Evolutionary conservation across 2,113 vertebrate genomes (phyloP), one percentile per base, ranked within the genome.

Genomic region (Ictalurus furcatus): DNA sequence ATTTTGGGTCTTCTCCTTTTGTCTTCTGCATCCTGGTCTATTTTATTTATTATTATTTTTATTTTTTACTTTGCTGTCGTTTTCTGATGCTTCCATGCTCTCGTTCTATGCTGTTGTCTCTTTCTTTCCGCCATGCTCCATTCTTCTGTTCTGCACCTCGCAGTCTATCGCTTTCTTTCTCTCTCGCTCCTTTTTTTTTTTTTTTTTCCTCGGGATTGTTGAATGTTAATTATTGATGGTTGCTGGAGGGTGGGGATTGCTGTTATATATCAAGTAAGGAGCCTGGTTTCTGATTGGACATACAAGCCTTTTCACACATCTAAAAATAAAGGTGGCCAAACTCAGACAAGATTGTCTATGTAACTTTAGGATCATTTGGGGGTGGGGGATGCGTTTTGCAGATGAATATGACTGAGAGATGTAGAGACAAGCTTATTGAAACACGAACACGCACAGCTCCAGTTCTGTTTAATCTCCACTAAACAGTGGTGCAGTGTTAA

Each of bases 131-230:
- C 16, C 78, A 81, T 81, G 14, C 28, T 56, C 14, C 44, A 48
- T 48, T n/a, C 56, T 80, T 79, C 40, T 56, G 61, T 63, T 87
- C 73, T 73, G 63, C 84, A 56, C 7, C 1, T 80, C 12, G 54
- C 91, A 88, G 86, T 90, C 90, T 90, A 91, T 92, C 73, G 74
- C 91, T 93, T 90, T 86, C 90, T 86, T 90, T 92, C 91, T 92
- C 89, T 92, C 85, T 92, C 87, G 91, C 23, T 67, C 91, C 81
- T 23, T 92, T 58, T 89, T 90, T 71, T 92, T 44, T 78, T 73
- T 88, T 23, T 92, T 58, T 88, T 56, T 79, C 85, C 83, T 65
- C 37, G 78, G 67, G 67, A 78, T 88, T 84, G 84, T 86, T 89
- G 71, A 81, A 30, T 88, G 88, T 92, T 86, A 91, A 90, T 90